Base-by-base conservation (phyloP, 2,888 invertebrate genomes). In the Trachelus troglodyta region DNA sequence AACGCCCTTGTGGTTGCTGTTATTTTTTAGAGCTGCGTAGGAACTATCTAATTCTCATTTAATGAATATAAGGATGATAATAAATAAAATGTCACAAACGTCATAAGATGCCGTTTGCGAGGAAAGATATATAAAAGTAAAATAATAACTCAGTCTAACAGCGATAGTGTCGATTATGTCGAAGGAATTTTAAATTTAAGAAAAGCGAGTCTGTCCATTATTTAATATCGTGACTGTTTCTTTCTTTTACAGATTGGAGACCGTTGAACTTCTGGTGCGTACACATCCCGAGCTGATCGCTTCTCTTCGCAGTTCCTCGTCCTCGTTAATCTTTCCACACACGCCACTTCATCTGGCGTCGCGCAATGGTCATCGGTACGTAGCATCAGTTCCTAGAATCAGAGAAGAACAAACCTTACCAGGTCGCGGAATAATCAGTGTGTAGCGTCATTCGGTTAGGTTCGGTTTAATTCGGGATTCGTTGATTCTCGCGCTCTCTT, bases 311-410 rank as follows among this genome's bases (percentile, higher is more conserved):
- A 93, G 92, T 93, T 89, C 91, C 75, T 91, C 91, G 74, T 90
- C 91, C 74, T 90, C 90, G 79, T 84, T 91, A 85, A 92, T 94
- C 76, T 95, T 95, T 90, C 93, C 95, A 80, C 95, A 97, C 89
- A 96, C 98, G 12, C 96, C 98, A 1, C 93, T 99, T n/a, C 98
- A 98, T 92, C 93, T 98, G 83, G 98, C 98, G 81, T 97, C 97
- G 90, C 95, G 97, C 84, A 97, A 98, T 92, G 99, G 98, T 11
- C 97, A 97, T 92, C 96, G 95, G 95, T 94, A 69, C 30, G 76
- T 23, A 11, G 37, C 15, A 30, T 31, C 33, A 71, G 12, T 56
- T 76, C 40, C 33, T 73, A 34, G 34, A 74, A 30, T 35, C 35
- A 23, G 9, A 56, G 56, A 56, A 23, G 56, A 23, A 9, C 23